Evolutionary conservation across 2,888 invertebrate genomes (phyloP), one percentile per base, ranked within the genome.

Genomic region (Epirrhoe tristata): DNA sequence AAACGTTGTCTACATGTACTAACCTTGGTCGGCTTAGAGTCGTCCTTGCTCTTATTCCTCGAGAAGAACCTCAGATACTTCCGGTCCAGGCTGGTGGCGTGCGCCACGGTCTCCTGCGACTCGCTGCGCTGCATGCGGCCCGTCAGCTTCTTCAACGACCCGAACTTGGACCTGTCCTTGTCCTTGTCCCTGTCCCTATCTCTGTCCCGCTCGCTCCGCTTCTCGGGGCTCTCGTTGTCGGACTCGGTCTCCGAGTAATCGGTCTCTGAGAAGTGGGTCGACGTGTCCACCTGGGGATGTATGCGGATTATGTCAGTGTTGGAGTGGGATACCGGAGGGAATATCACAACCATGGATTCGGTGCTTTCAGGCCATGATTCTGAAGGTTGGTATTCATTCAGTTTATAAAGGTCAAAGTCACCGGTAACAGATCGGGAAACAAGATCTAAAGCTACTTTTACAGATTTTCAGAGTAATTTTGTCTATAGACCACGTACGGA

Each of bases 71-170:
- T 70, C 65, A 94, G 88, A 76, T 95, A 96, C 89, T 96, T 97
- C 77, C 96, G 84, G 84, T 97, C 97, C 67, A 97, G 93, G 81
- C 96, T 96, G 46, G 96, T 94, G 8, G 85, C 74, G 71, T 83
- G 89, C 67, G 81, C 76, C 7, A 94, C 95, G 74, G 90, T 88
- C 79, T 94, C 94, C 68, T 81, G 81, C 58, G 89, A 87, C 77
- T 90, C 89, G 77, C 84, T 90, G 74, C 85, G 84, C 67, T 87
- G 88, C 83, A 93, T 90, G 65, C 93, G 88, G 31, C 87, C 74
- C 76, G 87, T 72, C 66, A 82, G 66, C 58, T 82, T 82, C 77
- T 80, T 81, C 57, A 82, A 68, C n/a, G 82, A 82, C 0, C 83
- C 83, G 70, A 82, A 82, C 74, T 80, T 82, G 50, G 82, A 76